A percentile compares a stretch with the other conserved stretches of the same genome.
Evolutionary conservation across 1,140 invertebrate genomes (phyloP).

Genomic region (Bombus sibiricus): DNA sequence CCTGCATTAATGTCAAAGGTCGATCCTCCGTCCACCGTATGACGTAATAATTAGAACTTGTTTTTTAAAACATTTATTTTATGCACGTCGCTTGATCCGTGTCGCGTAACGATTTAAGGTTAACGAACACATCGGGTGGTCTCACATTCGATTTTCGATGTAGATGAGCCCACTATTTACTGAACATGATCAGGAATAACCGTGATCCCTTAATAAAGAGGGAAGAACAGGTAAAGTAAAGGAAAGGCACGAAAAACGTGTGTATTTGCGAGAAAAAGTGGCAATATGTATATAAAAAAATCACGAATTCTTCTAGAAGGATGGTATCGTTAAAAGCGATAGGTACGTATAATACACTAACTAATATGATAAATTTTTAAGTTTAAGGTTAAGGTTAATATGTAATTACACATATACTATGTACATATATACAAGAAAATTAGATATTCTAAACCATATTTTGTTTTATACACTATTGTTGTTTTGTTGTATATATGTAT

Average conservation of each 20-base stretch:
- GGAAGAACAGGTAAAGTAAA: background rate
- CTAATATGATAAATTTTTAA: background rate
- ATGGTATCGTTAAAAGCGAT: background rate
- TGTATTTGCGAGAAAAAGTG: background rate
- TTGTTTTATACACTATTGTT: background rate
- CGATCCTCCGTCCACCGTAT: background rate
- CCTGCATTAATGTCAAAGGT: conserved; percentile 21
- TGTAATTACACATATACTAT: too few species aligned
- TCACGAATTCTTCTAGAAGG: too few species aligned
- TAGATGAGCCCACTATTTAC: too few species aligned
- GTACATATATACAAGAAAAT: background rate
- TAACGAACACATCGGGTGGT: background rate
- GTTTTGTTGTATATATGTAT: too few species aligned
- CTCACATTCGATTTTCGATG: background rate
- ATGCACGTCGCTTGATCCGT: background rate
- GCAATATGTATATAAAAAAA: too few species aligned
- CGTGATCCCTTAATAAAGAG: background rate
- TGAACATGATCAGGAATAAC: background rate
- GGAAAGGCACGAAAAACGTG: background rate
- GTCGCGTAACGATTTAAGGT: background rate
- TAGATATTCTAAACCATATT: background rate
- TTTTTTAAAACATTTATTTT: background rate
- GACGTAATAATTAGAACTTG: background rate
- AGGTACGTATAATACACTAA: background rate
- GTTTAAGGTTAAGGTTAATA: background rate